Base-by-base conservation (phyloP, 1,140 invertebrate species). In the Hydropsyche tenuis region DNA sequence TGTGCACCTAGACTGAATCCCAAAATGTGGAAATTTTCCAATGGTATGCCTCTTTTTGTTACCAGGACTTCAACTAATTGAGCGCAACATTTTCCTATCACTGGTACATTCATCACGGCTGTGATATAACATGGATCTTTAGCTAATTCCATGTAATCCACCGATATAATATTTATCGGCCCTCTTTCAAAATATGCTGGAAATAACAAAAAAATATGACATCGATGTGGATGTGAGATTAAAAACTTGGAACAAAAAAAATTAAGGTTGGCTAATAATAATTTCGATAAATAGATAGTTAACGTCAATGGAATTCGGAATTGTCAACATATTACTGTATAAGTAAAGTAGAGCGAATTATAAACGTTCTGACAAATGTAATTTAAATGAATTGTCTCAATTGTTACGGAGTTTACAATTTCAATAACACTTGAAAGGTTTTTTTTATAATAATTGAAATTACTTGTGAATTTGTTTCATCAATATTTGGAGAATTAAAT, bases 1-100 rank as follows among this genome's bases (percentile, higher is more conserved):
- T 98, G 95, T 0, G 91, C 94, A 0, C 96, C 96, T 9, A 98
- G 86, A 80, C 94, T 96, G 81, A 96, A 97, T 0, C 96, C 96
- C 76, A 98, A 93, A 1, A 97, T 81, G 80, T 98, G 96, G 72
- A 95, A 86, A 62, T 82, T 84, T n/a, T 85, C 78, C 22, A 92
- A 79, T 0, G 82, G 66, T 1, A 92, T 85, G 0, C 86, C 85
- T 43, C 85, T 81, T 0, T 82, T 82, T 1, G 82, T 81, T 23
- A 90, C 84, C 48, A 93, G 79, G 77, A 86, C 87, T 69, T 89
- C 88, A 9, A 93, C 84, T 66, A 93, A 85, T 74, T 87, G 86
- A 0, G 89, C 90, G 0, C 85, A 81, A 74, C 88, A 90, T 68
- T 82, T 84, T 20, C 86, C 88, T 0, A 87, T 88, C 4, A 86